A percentile compares a stretch with the other conserved stretches of the same genome.
These are phyloP conservation scores for Clunio marinus DNA, from an alignment of 2,888 invertebrate genomes.

Conservation along the genomic window DNA sequence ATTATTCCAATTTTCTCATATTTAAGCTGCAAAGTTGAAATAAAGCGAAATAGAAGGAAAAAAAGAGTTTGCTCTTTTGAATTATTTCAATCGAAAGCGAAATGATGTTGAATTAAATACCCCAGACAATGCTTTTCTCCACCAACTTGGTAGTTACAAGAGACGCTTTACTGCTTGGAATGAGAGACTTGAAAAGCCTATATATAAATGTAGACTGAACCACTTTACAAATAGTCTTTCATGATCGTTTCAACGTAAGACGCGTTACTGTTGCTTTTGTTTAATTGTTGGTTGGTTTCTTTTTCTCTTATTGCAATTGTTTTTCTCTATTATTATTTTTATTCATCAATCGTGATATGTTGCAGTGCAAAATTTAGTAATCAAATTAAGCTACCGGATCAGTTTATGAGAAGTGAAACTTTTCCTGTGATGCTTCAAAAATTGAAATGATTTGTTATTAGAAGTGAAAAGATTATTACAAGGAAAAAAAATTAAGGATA, in stretches of 20 bases:
- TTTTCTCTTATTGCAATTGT: background rate
- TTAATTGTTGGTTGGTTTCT: no score
- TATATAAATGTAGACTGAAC: slow-evolving; percentile 30
- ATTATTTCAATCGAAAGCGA: background rate
- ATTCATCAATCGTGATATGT: no score
- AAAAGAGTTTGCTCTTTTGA: background rate
- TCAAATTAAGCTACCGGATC: no score
- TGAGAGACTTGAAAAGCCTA: slow-evolving; percentile 18
- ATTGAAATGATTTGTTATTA: no score
- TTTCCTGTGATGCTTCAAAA: no score
- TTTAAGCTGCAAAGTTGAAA: background rate
- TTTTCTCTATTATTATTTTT: no score
- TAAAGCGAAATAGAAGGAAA: background rate
- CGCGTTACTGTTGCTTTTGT: no score
- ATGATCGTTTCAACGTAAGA: slow-evolving; percentile 13
- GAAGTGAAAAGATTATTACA: no score
- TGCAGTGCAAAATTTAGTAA: no score
- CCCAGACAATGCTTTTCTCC: background rate
- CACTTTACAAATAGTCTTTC: slow-evolving; percentile 29
- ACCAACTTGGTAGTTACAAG: no score
- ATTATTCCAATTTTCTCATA: background rate
- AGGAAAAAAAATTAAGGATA: no score
- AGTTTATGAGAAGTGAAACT: no score
- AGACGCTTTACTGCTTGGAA: background rate
- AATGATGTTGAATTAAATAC: background rate